Conservation (phyloP, 2,797 vertebrate species). For the Prunella strophiata region DNA sequence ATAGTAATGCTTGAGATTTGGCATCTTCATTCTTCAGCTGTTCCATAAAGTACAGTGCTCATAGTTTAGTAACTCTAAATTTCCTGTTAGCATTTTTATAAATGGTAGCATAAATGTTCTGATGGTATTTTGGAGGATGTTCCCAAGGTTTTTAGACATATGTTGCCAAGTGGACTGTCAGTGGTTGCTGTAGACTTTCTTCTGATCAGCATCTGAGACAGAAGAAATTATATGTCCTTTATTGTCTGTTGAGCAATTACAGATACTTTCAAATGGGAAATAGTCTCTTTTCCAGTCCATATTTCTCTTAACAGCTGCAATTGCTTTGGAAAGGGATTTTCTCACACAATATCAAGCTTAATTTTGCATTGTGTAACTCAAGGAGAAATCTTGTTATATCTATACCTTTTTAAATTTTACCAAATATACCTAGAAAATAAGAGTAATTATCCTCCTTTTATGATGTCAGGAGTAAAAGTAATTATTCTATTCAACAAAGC, state of each 20-base stretch:
- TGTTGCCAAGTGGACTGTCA: background rate
- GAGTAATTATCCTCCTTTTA: background rate
- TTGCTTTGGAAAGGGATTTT: background rate
- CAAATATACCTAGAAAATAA: background rate
- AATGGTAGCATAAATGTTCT: background rate
- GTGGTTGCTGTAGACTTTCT: background rate
- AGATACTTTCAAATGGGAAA: background rate
- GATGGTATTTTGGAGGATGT: background rate
- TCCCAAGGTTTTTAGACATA: background rate
- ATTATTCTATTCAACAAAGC: background rate
- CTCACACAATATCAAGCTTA: background rate
- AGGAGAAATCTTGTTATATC: background rate
- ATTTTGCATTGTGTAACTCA: background rate
- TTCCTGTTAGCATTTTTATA: slow-evolving; percentile 7
- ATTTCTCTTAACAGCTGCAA: background rate
- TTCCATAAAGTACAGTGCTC: background rate
- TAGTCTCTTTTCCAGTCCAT: background rate
- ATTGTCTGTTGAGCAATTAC: background rate
- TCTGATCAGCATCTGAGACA: background rate
- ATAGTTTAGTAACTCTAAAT: background rate
- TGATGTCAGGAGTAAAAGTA: background rate
- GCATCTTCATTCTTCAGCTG: background rate
- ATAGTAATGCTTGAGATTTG: background rate
- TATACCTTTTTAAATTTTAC: background rate
- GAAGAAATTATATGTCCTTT: background rate